Conservation (phyloP, 2,113 vertebrate genomes). For the Nothoprocta pentlandii region DNA sequence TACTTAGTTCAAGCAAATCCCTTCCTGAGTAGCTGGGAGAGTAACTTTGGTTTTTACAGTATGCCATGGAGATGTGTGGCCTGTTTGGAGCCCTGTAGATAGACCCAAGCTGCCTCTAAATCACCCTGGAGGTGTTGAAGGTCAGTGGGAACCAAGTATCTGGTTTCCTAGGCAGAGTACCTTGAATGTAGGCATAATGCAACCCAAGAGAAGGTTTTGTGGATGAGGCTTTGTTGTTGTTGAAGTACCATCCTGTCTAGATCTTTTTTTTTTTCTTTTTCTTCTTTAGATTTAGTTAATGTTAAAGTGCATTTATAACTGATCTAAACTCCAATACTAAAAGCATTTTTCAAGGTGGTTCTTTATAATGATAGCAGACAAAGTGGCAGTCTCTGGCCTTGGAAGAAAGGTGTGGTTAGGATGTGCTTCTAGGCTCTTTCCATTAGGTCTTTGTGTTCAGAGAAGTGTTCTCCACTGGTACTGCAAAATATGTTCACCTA, state of each 20-base stretch:
- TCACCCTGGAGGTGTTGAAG: not conserved
- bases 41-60: rapidly evolving
- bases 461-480: not conserved
- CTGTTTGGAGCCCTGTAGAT: not conserved
- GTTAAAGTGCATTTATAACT: not conserved
- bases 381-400: not conserved
- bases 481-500: not conserved
- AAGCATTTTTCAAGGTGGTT: not conserved
- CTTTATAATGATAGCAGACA: not conserved
- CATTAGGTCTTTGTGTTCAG: not conserved
- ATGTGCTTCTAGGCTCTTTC: not conserved
- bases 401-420: not conserved
- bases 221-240: not conserved
- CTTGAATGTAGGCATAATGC: not conserved
- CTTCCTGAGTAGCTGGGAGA: not conserved
- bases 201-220: not conserved
- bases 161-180: not conserved
- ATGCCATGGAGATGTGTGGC: rapidly evolving
- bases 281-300: not conserved
- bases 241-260: not conserved
- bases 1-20: too few relatives aligned
- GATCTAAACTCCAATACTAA: not conserved
- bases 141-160: not conserved
- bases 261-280: not conserved
- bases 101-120: not conserved